Evolutionary conservation across 2,797 vertebrate species (phyloP).

Genomic region (Tadarida brasiliensis): DNA sequence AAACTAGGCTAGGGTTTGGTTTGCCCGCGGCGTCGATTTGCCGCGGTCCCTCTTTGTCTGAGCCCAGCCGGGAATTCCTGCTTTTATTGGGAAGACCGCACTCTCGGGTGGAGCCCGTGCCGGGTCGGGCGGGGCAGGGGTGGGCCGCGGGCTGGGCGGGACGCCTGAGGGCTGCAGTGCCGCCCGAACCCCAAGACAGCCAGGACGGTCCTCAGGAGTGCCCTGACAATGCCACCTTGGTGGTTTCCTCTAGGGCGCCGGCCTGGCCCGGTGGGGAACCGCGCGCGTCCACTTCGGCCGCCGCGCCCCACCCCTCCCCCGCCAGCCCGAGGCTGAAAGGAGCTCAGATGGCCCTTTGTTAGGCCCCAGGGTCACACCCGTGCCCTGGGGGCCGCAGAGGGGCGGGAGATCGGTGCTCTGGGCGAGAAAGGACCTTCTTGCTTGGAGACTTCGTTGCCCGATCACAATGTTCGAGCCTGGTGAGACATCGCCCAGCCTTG

Average conservation of each 20-base stretch:
- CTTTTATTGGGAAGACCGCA: constrained; percentile 85
- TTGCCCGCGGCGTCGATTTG: constrained; percentile 85
- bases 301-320: background rate
- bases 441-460: background rate
- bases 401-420: background rate
- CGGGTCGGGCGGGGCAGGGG: constrained; percentile 80
- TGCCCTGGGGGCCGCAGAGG: constrained; percentile 22
- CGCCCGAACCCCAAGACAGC: background rate
- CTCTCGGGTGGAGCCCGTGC: constrained; percentile 85
- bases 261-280: background rate
- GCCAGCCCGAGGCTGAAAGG: background rate
- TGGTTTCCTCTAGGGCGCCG: constrained; percentile 66
- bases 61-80: constrained; percentile 86
- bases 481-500: background rate
- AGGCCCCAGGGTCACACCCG: constrained; percentile 69
- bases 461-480: background rate
- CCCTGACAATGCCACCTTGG: constrained; percentile 23
- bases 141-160: background rate
- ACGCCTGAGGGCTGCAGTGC: background rate
- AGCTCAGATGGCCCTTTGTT: constrained; percentile 78
- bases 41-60: constrained; percentile 88
- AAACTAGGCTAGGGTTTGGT: constrained; percentile 86
- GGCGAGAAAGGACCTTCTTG: background rate
- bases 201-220: background rate
- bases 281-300: background rate